These are phyloP conservation scores for Hydrocynus forskahlii DNA, from an alignment of 2,797 vertebrate species.

Conservation along the genomic window DNA sequence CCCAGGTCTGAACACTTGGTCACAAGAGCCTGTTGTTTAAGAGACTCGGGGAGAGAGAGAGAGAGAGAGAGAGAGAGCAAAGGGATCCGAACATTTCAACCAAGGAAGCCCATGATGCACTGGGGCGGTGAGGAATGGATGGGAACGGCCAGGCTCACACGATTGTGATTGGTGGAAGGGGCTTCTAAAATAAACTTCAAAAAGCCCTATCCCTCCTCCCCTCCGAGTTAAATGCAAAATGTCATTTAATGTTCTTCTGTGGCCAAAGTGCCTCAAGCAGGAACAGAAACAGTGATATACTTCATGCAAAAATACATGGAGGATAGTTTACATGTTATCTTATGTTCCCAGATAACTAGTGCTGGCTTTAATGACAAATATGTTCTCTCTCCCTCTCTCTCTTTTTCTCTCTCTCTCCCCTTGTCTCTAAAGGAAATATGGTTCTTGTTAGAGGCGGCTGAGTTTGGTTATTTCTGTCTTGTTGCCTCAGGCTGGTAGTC, in stretches of 20 bases:
- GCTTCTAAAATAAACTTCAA: constrained; percentile 61
- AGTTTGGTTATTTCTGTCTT: constrained; percentile 60
- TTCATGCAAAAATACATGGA: constrained; percentile 4
- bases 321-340: constrained; percentile 4
- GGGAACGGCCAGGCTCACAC: constrained; percentile 61
- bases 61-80: constrained; percentile 26
- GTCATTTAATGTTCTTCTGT: constrained; percentile 43
- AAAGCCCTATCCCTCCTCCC: constrained; percentile 43
- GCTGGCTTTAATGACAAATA: constrained; percentile 27
- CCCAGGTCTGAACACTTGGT: constrained; percentile 58
- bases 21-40: constrained; percentile 74
- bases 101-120: constrained; percentile 61
- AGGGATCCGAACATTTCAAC: constrained; percentile 58
- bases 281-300: constrained; percentile 28
- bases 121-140: constrained; percentile 61
- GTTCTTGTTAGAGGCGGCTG: constrained; percentile 75
- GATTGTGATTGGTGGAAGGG: constrained; percentile 46
- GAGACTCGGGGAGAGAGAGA: constrained; percentile 30
- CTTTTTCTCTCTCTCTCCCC: constrained; percentile 56
- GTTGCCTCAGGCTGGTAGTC: constrained; percentile 48
- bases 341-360: constrained; percentile 26
- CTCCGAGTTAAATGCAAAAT: constrained; percentile 40
- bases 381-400: neutral
- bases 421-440: constrained; percentile 73
- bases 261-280: constrained; percentile 35